These are phyloP conservation scores for Clusia tigrina DNA, from an alignment of 2,888 invertebrate genomes.

Conservation along the genomic window DNA sequence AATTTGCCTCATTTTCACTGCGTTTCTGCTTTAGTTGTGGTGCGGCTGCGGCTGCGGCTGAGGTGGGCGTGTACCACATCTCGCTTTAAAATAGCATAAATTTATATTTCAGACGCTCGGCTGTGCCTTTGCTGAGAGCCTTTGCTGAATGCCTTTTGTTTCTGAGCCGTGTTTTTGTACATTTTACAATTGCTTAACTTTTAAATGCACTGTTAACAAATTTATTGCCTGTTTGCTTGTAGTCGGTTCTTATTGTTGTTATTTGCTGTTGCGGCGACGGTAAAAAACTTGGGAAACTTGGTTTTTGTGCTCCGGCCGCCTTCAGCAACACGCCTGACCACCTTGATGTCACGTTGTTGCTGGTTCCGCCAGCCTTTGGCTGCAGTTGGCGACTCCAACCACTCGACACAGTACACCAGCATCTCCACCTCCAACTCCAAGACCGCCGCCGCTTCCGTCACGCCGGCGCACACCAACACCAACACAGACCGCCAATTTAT, in stretches of 20 bases:
- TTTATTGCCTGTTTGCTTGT: constrained; percentile 19
- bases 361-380: too few species aligned
- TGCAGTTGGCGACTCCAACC: too few species aligned
- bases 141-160: neutral
- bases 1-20: neutral
- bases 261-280: constrained; percentile 1
- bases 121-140: neutral
- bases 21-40: neutral
- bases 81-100: constrained; percentile 57
- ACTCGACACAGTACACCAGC: too few species aligned
- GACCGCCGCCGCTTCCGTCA: too few species aligned
- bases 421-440: too few species aligned
- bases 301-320: constrained; percentile 4
- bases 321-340: constrained; percentile 21
- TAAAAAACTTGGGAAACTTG: too few species aligned
- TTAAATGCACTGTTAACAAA: constrained; percentile 5
- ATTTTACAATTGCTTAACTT: constrained; percentile 22
- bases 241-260: constrained; percentile 13
- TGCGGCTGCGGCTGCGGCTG: too few species aligned
- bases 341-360: constrained; percentile 34
- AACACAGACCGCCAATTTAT: constrained; percentile 47
- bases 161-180: neutral
- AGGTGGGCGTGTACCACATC: constrained; percentile 54
- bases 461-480: too few species aligned
- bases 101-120: constrained; percentile 36